Evolutionary conservation across 2,888 invertebrate species (phyloP).

Genomic region (Acrobasis consociella): DNA sequence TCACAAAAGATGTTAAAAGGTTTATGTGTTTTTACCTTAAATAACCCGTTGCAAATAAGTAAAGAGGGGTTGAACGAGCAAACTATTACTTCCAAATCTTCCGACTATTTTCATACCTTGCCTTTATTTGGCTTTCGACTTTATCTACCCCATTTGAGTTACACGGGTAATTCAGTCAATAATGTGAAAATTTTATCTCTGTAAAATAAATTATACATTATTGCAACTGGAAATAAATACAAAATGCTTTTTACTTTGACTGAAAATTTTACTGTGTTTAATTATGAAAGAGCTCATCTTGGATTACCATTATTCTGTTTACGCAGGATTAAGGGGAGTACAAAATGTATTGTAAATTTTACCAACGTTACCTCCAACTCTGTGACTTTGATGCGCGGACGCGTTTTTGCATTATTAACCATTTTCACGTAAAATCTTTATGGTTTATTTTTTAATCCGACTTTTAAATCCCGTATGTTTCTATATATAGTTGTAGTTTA

Average conservation of each 20-base stretch:
- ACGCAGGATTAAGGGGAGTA: conserved; percentile 27
- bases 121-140: too few species aligned
- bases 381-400: neutral
- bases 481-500: too few species aligned
- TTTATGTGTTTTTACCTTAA: too few species aligned
- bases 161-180: too few species aligned
- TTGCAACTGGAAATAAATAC: neutral
- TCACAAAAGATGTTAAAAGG: too few species aligned
- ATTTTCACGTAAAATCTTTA: neutral
- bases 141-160: too few species aligned
- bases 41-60: too few species aligned
- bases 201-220: conserved; percentile 1
- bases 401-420: neutral
- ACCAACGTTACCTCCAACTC: neutral
- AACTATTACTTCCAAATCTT: too few species aligned
- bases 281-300: conserved; percentile 29
- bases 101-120: too few species aligned
- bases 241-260: conserved; percentile 26
- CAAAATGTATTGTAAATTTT: conserved; percentile 27
- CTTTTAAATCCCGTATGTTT: neutral
- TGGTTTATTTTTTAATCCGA: neutral
- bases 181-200: too few species aligned
- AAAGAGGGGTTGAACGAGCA: too few species aligned
- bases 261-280: conserved; percentile 28
- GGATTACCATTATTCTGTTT: conserved; percentile 32